Conservation (phyloP, 2,888 invertebrate genomes). For the Clostera curtula region DNA sequence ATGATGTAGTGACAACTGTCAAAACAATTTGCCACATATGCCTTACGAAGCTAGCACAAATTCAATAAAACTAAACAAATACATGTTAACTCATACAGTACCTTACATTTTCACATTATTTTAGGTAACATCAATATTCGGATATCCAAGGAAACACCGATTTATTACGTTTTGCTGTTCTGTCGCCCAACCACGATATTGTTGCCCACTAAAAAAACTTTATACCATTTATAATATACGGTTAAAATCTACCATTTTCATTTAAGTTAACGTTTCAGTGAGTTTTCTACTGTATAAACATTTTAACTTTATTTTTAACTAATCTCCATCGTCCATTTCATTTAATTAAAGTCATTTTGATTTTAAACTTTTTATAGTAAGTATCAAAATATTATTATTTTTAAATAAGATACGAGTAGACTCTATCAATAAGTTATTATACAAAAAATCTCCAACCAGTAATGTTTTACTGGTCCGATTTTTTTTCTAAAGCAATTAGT, state of each 20-base stretch:
- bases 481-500: too few species aligned
- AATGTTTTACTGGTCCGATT: too few species aligned
- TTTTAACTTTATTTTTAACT: too few species aligned
- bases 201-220: constrained; percentile 26
- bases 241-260: background rate
- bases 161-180: constrained; percentile 53
- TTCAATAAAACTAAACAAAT: constrained; percentile 8
- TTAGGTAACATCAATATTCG: constrained; percentile 59
- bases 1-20: constrained; percentile 63
- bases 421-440: too few species aligned
- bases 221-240: background rate
- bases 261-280: too few species aligned
- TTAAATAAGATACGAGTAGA: too few species aligned
- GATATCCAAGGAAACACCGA: constrained; percentile 73
- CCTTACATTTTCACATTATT: constrained; percentile 33
- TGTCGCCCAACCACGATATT: constrained; percentile 42
- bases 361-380: too few species aligned
- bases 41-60: constrained; percentile 16
- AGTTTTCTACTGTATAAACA: too few species aligned
- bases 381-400: too few species aligned
- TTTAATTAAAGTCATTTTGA: too few species aligned
- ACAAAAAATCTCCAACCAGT: too few species aligned
- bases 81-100: constrained; percentile 24
- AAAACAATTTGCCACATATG: constrained; percentile 68
- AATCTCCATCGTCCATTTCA: too few species aligned